Base-by-base conservation (phyloP, 2,888 invertebrate genomes). In the Ceratothoa steindachneri region DNA sequence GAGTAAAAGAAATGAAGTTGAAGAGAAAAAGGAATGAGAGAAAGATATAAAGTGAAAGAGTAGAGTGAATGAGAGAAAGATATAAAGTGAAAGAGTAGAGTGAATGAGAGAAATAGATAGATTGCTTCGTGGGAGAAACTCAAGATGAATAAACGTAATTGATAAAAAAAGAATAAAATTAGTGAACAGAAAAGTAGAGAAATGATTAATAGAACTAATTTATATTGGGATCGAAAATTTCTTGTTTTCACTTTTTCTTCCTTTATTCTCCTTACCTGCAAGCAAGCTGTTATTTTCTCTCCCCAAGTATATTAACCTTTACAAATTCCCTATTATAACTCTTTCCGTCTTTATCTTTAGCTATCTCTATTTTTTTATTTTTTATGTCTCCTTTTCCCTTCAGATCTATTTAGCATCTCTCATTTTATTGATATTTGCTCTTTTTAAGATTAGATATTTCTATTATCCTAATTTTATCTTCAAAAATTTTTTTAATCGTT, bases 31-130 rank as follows among this genome's bases (percentile, higher is more conserved):
- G n/a, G n/a, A n/a, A n/a, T n/a, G n/a, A n/a, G n/a, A n/a, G n/a
- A n/a, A n/a, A n/a, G n/a, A n/a, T n/a, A n/a, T n/a, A n/a, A n/a
- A n/a, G n/a, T n/a, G n/a, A n/a, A n/a, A n/a, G n/a, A n/a, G n/a
- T n/a, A n/a, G n/a, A n/a, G n/a, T n/a, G n/a, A n/a, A n/a, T n/a
- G 65, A 15, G 19, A 15, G 22, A 27, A 64, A 15, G 65, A 19
- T 24, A 24, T 64, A 24, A 64, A 22, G 15, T n/a, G n/a, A n/a
- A n/a, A n/a, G n/a, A n/a, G n/a, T 1, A 22, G 64, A 64, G 1
- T 19, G 64, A 64, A 1, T 19, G 64, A 64, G 64, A 64, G 64
- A 64, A 22, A 64, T 15, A 64, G 64, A 64, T 15, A 64, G 64
- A 64, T 1, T 30, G 4, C 15, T 30, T 30, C 66, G 1, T 55